Evolutionary conservation across 2,888 invertebrate genomes (phyloP).

Genomic region (Rhagium mordax): DNA sequence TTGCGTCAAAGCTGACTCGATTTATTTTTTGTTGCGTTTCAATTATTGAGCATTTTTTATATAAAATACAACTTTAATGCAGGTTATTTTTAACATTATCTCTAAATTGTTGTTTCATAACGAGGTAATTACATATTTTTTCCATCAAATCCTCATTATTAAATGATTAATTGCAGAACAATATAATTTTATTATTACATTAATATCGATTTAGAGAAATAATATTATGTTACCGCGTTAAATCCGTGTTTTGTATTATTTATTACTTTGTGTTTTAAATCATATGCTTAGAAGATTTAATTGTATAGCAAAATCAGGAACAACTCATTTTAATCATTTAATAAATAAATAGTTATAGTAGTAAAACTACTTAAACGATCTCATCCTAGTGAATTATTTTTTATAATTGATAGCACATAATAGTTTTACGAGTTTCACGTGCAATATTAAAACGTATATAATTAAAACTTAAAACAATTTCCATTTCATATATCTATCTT

Average conservation of each 20-base stretch:
- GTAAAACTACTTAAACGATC: background rate
- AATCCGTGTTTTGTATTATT: background rate
- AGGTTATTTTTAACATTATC: background rate
- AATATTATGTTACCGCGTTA: background rate
- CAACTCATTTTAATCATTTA: constrained; percentile 4
- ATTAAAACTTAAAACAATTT: background rate
- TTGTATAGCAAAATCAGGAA: background rate
- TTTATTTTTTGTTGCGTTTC: too few species aligned
- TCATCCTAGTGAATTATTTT: background rate
- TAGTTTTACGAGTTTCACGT: constrained; percentile 25
- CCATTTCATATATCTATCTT: background rate
- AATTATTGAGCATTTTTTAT: too few species aligned
- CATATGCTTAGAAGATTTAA: background rate
- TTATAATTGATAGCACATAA: background rate
- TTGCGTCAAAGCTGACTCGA: too few species aligned
- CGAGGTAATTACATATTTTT: background rate
- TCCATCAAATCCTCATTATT: background rate
- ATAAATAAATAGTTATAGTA: constrained; percentile 6
- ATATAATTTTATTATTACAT: background rate
- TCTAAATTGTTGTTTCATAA: background rate
- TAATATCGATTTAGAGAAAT: background rate
- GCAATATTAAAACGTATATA: constrained; percentile 1
- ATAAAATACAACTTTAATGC: too few species aligned
- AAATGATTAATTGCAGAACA: background rate
- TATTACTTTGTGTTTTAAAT: background rate